Evolutionary conservation across 2,888 invertebrate species (phyloP), one percentile per base, ranked within the genome.

Genomic region (Stenoptilia bipunctidactyla): DNA sequence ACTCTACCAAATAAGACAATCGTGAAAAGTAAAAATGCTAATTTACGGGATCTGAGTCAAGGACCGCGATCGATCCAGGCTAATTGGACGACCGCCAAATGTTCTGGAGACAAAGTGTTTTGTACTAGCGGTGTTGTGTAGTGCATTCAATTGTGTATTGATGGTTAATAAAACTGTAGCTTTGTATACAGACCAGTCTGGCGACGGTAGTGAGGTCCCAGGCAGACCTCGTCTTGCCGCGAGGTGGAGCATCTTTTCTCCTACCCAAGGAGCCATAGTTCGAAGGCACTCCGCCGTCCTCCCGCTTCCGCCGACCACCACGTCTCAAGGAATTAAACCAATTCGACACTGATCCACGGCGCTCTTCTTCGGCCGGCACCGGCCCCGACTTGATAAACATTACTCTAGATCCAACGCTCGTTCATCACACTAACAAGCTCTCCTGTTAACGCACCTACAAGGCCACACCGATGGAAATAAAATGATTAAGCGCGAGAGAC

Each of bases 311-410:
- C 40, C 83, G 66, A 38, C 80, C 71, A 39, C 87, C 67, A 49
- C 92, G 87, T 55, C 92, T 88, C 62, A 93, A 67, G 47, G 93
- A 93, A 49, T 90, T 91, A 72, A 93, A 93, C 93, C 93, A 93
- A 69, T 90, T 91, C 52, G 90, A 87, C 45, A 92, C 89, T 52
- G 89, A 89, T 54, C 89, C 88, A 48, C 89, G 88, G 53, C 89
- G 86, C 65, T 89, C 88, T 51, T 88, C 84, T 53, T 86, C 77
- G 58, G 68, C 73, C 63, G 73, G 56, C 53, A 64, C 72, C 51
- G 76, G 73, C 58, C 71, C 80, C 53, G 70, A 73, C 57, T 85
- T 85, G 69, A 85, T 85, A 54, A 85, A 84, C 84, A 85, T 85
- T 56, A 79, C 79, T 82, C 65, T 65, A 66, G 67, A 61, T 62